Percentiles rank a stretch among this genome's conserved stretches.
phyloP scores from a whole-genome alignment of 2,888 invertebrate species.

The Athalia rosae region DNA sequence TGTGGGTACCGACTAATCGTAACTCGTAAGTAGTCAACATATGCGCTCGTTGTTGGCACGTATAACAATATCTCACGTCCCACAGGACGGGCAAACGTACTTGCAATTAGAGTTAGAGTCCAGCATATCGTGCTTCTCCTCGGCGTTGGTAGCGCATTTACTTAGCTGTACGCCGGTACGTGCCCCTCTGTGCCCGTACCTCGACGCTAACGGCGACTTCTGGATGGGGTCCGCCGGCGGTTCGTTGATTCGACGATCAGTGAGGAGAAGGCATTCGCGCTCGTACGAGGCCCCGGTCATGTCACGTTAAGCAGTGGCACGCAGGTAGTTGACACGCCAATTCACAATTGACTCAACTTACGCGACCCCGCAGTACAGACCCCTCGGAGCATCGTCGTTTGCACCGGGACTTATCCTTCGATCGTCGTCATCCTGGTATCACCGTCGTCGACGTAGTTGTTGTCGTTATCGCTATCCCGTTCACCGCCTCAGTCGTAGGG shows the following conservation, averaged over 20 bases:
- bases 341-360: background rate
- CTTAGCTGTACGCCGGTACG: too few relatives aligned
- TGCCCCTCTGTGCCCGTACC: too few relatives aligned
- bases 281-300: constrained; percentile 55
- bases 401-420: background rate
- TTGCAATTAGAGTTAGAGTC: too few relatives aligned
- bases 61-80: background rate
- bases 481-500: too few relatives aligned
- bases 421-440: background rate
- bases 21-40: background rate
- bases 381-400: background rate
- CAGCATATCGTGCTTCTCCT: too few relatives aligned
- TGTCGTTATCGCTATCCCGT: constrained; percentile 13
- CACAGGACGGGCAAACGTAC: constrained; percentile 13
- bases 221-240: too few relatives aligned
- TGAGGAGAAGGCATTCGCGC: constrained; percentile 57
- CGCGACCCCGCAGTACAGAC: background rate
- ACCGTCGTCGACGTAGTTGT: constrained; percentile 47
- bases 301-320: constrained; percentile 56
- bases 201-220: too few relatives aligned
- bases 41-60: background rate
- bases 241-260: too few relatives aligned
- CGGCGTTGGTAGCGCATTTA: too few relatives aligned
- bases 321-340: constrained; percentile 52
- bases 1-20: background rate